Base-by-base conservation (phyloP, 2,113 vertebrate species). In the Hippopotamus amphibius region DNA sequence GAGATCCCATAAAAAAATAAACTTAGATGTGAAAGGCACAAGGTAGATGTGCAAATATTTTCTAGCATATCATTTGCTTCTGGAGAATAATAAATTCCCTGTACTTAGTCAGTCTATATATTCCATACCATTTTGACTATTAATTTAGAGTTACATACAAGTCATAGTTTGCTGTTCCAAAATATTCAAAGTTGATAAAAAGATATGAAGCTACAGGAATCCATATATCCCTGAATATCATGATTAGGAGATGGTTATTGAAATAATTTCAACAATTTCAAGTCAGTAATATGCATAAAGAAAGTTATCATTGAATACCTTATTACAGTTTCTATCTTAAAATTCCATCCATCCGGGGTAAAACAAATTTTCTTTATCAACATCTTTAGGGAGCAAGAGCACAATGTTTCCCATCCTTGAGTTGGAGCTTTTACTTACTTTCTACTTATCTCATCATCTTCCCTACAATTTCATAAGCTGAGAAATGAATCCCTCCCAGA, bases 391-490 rank as follows among this genome's bases (percentile, higher is more conserved):
- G 41, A 97, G 21, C 28, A 95, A 72, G 61, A 97, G 5, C 68
- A 95, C 87, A 97, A 97, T 97, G 96, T 98, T 97, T 98, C 91
- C 83, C 46, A 95, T 98, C 30, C 71, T 96, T 81, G 43, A 93
- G 88, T 74, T 69, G 83, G 76, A 95, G 92, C 33, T 97, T 97
- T 97, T 90, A 90, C 92, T 97, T 97, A 83, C 94, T 97, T 98
- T 97, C 96, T 97, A 98, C 91, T 98, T 98, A 98, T 98, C 96
- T 97, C 96, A 97, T 98, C 98, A 97, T 96, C 95, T 96, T 97
- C 96, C 96, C 92, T 97, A 96, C 97, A 98, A 97, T 98, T 98
- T 98, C 61, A 87, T 97, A 97, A 97, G 97, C 91, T 97, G 80
- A 94, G 74, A 97, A 97, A 98, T 97, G 96, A 97, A 97, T 83